Evolutionary conservation across 1,140 invertebrate genomes (phyloP), one percentile per base, ranked within the genome.

Genomic region (Chlorops oryzae): DNA sequence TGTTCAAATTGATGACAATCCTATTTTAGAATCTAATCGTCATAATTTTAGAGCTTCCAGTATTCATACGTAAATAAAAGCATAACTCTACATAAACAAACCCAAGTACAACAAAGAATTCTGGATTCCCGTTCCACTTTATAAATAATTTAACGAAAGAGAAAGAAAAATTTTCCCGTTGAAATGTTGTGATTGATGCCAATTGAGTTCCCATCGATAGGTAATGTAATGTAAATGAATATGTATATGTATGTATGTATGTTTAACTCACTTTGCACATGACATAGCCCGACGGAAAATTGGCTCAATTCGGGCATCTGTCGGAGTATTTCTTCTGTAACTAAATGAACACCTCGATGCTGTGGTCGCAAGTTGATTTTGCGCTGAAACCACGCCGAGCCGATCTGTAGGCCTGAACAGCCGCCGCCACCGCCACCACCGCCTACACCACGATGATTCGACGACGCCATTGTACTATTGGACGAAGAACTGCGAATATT

Each of bases 351-450:
- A 61, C 92, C 92, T 73, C 92, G 81, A 73, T 92, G 90, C 74
- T 94, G 90, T 59, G 92, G 90, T 72, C 91, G 83, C 66, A 96
- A 80, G 77, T 93, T 93, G 70, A 96, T 86, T 80, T 94, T 94
- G 74, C 88, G 86, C 78, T 96, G 92, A 81, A 94, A 92, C 92
- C 92, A 96, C 74, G 91, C 90, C 72, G 88, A 90, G 73, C 88
- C 87, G 72, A 90, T 89, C 80, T 92, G 90, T 74, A 93, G 87
- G 10, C 66, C 66, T 34, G 65, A 63, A 34, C 56, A 51, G 15
- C 45, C 38, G 27, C 32, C 47, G 23, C 48, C 52, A 42, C 87
- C 47, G 28, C 34, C 50, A 43, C 62, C 61, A n/a, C 61, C 62
- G 43, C 88, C 87, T 38, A 59, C 49, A 21, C 56, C 62, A 7